Conservation (phyloP, 2,888 invertebrate species). For the Danaus chrysippus region DNA sequence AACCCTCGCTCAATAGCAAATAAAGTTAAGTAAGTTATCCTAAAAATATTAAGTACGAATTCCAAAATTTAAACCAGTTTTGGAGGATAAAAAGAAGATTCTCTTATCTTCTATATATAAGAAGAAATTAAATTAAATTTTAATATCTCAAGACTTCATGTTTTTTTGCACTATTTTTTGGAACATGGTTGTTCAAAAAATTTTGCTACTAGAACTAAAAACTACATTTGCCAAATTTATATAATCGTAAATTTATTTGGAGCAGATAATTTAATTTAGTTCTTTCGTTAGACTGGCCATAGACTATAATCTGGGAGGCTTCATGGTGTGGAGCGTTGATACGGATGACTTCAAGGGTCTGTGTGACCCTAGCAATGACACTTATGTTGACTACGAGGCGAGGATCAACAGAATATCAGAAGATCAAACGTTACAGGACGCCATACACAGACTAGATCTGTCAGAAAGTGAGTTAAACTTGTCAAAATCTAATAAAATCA, state of each 20-base stretch:
- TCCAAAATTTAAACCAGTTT: not conserved
- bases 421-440: not conserved
- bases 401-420: not conserved
- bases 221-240: too few relatives aligned
- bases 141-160: not conserved
- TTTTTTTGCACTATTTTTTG: too few relatives aligned
- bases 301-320: conserved; percentile 83
- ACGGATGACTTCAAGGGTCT: conserved; percentile 90
- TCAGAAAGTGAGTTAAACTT: not conserved
- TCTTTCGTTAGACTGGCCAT: conserved; percentile 72
- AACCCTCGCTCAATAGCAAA: conserved; percentile 84
- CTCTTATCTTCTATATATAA: too few relatives aligned
- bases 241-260: too few relatives aligned
- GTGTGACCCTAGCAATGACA: conserved; percentile 56
- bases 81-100: too few relatives aligned
- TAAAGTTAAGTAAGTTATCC: conserved; percentile 80
- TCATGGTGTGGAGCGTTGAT: conserved; percentile 94
- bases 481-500: not conserved
- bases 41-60: not conserved
- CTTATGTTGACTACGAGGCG: conserved; percentile 7
- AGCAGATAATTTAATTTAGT: not conserved
- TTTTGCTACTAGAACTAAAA: too few relatives aligned
- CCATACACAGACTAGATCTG: not conserved
- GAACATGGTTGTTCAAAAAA: too few relatives aligned
- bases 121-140: not conserved